Conservation (phyloP, 2,797 vertebrate species). For the Trichosurus vulpecula region DNA sequence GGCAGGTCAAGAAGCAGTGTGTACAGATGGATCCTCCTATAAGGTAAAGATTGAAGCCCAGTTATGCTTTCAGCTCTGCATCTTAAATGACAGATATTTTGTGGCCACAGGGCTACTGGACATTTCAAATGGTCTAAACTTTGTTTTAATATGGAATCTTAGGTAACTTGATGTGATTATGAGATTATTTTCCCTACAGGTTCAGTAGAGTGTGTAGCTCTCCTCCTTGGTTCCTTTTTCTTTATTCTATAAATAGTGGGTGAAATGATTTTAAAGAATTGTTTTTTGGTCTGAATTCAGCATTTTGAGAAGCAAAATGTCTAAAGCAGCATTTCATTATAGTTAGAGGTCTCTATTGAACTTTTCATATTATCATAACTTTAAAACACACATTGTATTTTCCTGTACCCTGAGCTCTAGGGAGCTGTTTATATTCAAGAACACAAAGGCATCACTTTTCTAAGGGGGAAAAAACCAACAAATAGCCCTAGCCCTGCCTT, state of each 20-base stretch:
- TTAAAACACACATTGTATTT: not conserved
- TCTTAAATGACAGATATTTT: constrained; percentile 25
- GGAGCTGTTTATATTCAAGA: not conserved
- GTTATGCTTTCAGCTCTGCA: not conserved
- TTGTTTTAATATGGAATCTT: constrained; percentile 3
- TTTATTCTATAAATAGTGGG: constrained; percentile 1
- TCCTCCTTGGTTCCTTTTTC: not conserved
- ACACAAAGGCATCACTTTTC: not conserved
- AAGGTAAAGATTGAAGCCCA: not conserved
- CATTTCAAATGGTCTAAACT: not conserved
- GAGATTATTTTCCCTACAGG: not conserved
- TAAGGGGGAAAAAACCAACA: not conserved
- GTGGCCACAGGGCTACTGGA: constrained; percentile 1
- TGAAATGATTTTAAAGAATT: not conserved
- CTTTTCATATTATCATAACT: not conserved
- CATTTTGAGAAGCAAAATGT: not conserved
- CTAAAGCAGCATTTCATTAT: not conserved
- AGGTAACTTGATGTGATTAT: not conserved
- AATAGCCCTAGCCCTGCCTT: not conserved
- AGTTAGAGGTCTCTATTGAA: not conserved
- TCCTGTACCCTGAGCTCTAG: not conserved
- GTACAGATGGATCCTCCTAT: constrained; percentile 52
- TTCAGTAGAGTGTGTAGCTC: not conserved
- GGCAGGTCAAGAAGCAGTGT: constrained; percentile 8
- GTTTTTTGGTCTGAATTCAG: not conserved